Evolutionary conservation across 2,888 invertebrate genomes (phyloP).

Genomic region (Pimpla rufipes): DNA sequence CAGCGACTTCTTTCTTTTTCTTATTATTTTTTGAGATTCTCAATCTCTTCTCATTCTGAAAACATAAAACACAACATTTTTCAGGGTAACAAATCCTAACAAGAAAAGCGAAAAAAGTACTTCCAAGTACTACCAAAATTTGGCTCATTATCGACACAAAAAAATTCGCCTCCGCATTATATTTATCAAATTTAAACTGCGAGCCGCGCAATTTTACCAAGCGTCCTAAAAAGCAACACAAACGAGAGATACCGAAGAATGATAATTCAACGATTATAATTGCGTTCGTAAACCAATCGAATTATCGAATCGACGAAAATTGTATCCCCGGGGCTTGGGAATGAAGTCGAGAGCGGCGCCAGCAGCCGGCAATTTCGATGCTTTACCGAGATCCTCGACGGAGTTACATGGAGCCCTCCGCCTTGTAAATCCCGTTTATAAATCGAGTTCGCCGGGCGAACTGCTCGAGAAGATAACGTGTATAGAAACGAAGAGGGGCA

Average conservation of each 20-base stretch:
- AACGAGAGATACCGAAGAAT: neutral
- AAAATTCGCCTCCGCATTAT: too few relatives aligned
- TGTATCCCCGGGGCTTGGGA: neutral
- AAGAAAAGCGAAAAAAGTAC: too few relatives aligned
- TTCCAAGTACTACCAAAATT: too few relatives aligned
- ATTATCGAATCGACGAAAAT: conserved; percentile 16
- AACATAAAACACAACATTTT: too few relatives aligned
- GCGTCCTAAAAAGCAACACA: neutral
- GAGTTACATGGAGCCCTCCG: neutral
- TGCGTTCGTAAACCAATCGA: conserved; percentile 8
- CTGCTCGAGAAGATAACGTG: neutral
- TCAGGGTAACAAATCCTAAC: too few relatives aligned
- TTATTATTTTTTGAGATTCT: too few relatives aligned
- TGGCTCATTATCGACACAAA: too few relatives aligned
- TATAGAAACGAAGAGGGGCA: neutral
- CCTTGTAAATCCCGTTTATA: conserved; percentile 5
- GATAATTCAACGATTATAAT: neutral
- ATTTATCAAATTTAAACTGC: too few relatives aligned
- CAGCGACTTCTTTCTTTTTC: too few relatives aligned
- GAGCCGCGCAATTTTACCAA: too few relatives aligned
- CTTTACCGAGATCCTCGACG: neutral
- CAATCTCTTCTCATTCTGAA: too few relatives aligned
- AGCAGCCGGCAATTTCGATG: conserved; percentile 12
- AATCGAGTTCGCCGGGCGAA: conserved; percentile 11
- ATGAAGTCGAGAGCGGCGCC: neutral